Evolutionary conservation across 2,888 invertebrate genomes (phyloP), one percentile per base, ranked within the genome.

Genomic region (Phalera bucephala): DNA sequence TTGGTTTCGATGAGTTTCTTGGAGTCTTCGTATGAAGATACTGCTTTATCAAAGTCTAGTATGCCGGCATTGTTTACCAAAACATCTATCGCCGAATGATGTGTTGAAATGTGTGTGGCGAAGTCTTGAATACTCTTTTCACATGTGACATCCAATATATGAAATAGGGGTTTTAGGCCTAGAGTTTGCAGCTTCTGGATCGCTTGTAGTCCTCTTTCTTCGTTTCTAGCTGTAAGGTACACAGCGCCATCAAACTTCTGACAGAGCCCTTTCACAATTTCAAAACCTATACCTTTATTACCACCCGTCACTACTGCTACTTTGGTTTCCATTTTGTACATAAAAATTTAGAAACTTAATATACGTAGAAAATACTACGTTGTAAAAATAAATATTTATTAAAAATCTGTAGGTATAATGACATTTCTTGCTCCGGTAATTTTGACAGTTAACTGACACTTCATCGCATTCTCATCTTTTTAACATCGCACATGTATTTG

Each of bases 51-150:
- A 82, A 93, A 93, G 70, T 92, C 95, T 15, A 94, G 92, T 55
- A 94, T 93, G 14, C 93, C 95, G 57, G 95, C 95, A 82, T 95
- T 95, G 76, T 95, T 95, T 46, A 95, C 91, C 31, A 95, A 85
- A 45, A 95, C 80, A 78, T 95, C 94, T 39, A 96, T 83, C 12
- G 95, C 94, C 17, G 92, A 91, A 72, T 95, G 91, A 40, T 91
- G 91, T 38, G 84, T 78, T 54, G 91, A 79, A 40, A 95, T 79
- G 65, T 91, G 90, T 41, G 91, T 80, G 23, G 88, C 88, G 48
- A 95, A 92, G 12, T 73, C 80, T 47, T 89, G 76, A 40, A 95
- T 83, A 65, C 94, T 95, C 4, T 83, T 77, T 56, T 91, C 85
- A 60, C 92, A 90, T 31, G 91, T 92, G 44, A 95, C 91, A 66